Conservation (phyloP, 1,140 invertebrate genomes). For the Acarapis woodi region DNA sequence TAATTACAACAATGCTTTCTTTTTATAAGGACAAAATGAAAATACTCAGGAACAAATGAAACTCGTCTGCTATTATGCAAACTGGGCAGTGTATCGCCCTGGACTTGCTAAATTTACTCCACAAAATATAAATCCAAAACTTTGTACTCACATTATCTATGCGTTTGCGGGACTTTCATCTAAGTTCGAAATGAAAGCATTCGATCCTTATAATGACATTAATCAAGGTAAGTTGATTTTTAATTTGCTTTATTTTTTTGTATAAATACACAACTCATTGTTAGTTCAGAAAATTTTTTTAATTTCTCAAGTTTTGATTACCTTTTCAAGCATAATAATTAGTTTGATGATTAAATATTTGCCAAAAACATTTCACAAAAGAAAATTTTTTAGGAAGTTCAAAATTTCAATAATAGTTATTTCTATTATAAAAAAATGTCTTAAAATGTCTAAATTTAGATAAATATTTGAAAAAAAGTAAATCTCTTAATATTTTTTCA, state of each 20-base stretch:
- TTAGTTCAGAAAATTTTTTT: not conserved
- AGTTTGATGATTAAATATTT: no score
- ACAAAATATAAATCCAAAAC: slow-evolving; percentile 76
- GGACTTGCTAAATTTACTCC: slow-evolving; percentile 59
- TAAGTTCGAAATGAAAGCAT: slow-evolving; percentile 59
- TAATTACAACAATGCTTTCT: not conserved
- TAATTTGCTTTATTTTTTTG: not conserved
- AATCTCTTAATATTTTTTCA: no score
- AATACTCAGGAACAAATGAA: slow-evolving; percentile 3
- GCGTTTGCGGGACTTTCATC: slow-evolving; percentile 74
- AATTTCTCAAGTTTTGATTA: no score
- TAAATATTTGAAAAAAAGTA: no score
- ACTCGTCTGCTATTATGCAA: slow-evolving; percentile 58
- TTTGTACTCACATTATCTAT: slow-evolving; percentile 80
- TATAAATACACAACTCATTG: not conserved
- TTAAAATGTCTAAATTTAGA: no score
- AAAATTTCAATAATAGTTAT: no score
- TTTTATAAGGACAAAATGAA: not conserved
- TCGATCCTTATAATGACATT: slow-evolving; percentile 80
- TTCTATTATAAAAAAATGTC: no score
- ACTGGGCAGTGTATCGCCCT: slow-evolving; percentile 56
- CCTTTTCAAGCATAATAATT: no score
- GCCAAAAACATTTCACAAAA: no score
- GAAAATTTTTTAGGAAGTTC: no score
- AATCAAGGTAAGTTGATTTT: slow-evolving; percentile 55